A percentile compares a stretch with the other conserved stretches of the same genome.
These are phyloP conservation scores for Cephus rjabovi DNA, from an alignment of 2,888 invertebrate species.

Conservation along the genomic window DNA sequence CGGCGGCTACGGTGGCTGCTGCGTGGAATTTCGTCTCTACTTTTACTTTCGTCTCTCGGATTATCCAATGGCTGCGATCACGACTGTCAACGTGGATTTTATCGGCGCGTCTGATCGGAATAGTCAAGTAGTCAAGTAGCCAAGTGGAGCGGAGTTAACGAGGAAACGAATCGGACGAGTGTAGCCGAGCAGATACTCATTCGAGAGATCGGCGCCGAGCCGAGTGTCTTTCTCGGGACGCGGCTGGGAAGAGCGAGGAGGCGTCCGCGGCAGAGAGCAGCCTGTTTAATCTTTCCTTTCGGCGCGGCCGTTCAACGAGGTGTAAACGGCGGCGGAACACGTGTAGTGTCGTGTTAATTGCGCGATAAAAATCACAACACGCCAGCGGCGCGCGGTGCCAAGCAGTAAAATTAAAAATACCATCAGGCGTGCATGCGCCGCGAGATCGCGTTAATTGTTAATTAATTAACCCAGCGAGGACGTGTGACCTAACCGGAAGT, in stretches of 20 bases:
- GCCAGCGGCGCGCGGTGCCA: conserved; percentile 33
- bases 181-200: not conserved
- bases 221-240: not conserved
- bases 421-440: conserved; percentile 24
- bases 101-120: not conserved
- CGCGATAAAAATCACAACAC: conserved; percentile 66
- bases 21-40: not conserved
- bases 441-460: conserved; percentile 48
- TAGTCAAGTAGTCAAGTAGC: not conserved
- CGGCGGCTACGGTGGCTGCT: not conserved
- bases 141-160: not conserved
- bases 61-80: not conserved
- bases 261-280: not conserved
- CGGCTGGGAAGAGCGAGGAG: not conserved
- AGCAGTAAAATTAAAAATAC: conserved; percentile 45
- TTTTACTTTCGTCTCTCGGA: not conserved
- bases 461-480: conserved; percentile 41
- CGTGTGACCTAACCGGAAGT: not conserved
- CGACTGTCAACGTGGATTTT: not conserved
- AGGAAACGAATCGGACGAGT: not conserved
- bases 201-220: not conserved
- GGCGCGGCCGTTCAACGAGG: conserved; percentile 45
- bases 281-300: conserved; percentile 1
- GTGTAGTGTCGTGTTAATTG: conserved; percentile 65
- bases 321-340: conserved; percentile 60